Evolutionary conservation across 2,797 vertebrate genomes (phyloP).

Genomic region (Tangara arthus): DNA sequence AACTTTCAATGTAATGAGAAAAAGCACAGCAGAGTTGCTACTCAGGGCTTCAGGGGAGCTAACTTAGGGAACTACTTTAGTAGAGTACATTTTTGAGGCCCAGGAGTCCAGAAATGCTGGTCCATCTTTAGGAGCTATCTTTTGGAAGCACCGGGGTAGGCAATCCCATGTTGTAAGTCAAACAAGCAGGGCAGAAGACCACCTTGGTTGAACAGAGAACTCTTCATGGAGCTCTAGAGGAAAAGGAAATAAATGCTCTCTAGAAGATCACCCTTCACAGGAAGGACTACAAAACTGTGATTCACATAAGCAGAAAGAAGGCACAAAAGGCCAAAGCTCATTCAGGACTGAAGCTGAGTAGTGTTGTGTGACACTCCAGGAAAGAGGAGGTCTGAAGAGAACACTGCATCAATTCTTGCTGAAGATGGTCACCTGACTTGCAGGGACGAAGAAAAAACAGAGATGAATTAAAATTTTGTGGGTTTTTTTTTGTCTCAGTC

Average conservation of each 20-base stretch:
- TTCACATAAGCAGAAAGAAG: not conserved
- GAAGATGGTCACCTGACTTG: not conserved
- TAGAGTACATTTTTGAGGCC: not conserved
- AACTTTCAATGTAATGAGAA: not conserved
- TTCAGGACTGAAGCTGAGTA: not conserved
- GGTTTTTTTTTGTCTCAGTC: not conserved
- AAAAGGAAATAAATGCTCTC: not conserved
- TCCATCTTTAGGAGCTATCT: not conserved
- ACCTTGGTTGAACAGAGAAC: not conserved
- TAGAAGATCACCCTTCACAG: not conserved
- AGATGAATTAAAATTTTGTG: not conserved
- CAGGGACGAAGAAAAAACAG: not conserved
- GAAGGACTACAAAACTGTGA: not conserved
- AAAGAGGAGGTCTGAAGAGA: not conserved
- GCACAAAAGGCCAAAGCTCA: not conserved
- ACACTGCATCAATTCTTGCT: not conserved
- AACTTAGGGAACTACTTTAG: not conserved
- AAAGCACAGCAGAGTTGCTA: not conserved
- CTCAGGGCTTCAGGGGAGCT: not conserved
- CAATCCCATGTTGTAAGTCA: not conserved
- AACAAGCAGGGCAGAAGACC: accelerated
- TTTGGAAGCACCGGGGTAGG: not conserved
- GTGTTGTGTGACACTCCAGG: not conserved
- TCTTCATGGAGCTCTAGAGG: not conserved
- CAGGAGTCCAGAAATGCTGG: not conserved